phyloP scores from a whole-genome alignment of 2,888 invertebrate species.

The Cataglyphis livida region DNA sequence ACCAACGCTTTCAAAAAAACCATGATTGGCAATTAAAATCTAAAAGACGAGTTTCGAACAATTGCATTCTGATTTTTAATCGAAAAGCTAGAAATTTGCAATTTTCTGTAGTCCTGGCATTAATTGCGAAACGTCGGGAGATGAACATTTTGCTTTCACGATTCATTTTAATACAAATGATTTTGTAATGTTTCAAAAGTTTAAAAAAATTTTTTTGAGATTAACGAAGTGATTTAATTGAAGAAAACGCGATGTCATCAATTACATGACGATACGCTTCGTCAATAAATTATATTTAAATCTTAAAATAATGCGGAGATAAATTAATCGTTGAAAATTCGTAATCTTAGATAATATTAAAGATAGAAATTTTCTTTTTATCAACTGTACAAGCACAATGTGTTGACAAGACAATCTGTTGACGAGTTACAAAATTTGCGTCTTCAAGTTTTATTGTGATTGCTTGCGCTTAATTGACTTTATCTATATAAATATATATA shows the following conservation, averaged over 20 bases:
- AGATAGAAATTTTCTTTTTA: background rate
- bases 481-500: background rate
- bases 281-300: background rate
- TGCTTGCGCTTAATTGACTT: background rate
- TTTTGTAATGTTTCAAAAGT: background rate
- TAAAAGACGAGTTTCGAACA: slow-evolving; percentile 21
- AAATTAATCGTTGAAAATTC: background rate
- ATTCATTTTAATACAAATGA: background rate
- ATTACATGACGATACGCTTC: background rate
- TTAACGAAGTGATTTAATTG: background rate
- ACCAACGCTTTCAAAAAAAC: background rate
- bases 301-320: background rate
- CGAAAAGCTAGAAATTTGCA: slow-evolving; percentile 26
- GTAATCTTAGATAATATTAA: background rate
- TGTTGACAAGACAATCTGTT: background rate
- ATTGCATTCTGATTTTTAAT: slow-evolving; percentile 32
- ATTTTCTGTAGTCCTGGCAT: slow-evolving; percentile 8
- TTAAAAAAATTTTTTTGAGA: background rate
- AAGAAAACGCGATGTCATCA: background rate
- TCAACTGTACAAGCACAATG: background rate
- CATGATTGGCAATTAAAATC: slow-evolving; percentile 39
- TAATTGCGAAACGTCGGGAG: background rate
- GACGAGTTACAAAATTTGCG: background rate
- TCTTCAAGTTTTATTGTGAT: background rate
- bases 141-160: background rate